Percentiles rank a stretch among this genome's conserved stretches.
These are phyloP conservation scores for Tipula unca DNA, from an alignment of 2,888 invertebrate species.

Conservation along the genomic window DNA sequence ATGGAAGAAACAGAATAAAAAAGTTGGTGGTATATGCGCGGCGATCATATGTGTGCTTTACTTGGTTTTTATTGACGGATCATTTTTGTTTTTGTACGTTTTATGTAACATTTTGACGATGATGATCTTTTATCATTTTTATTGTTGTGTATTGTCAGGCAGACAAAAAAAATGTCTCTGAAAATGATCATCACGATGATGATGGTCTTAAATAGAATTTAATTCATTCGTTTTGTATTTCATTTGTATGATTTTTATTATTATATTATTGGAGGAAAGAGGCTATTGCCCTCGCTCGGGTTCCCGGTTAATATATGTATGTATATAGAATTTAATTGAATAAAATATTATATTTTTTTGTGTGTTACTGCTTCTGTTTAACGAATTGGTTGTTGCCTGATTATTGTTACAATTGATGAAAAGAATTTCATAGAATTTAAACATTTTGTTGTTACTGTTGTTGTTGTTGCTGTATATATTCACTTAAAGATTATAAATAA, in stretches of 20 bases:
- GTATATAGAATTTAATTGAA: conserved; percentile 4
- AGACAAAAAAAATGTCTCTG: conserved; percentile 2
- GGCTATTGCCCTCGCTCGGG: conserved; percentile 8
- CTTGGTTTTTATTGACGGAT: conserved; percentile 1
- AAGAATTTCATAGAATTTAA: conserved; percentile 8
- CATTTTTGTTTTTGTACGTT: background rate
- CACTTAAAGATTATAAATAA: conserved; percentile 14
- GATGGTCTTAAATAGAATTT: conserved; percentile 14
- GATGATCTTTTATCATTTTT: background rate
- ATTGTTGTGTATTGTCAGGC: background rate
- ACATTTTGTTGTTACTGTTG: background rate
- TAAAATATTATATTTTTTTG: background rate
- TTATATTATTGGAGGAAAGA: conserved; percentile 10
- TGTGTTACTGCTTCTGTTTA: background rate
- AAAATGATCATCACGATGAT: background rate
- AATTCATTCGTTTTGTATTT: background rate
- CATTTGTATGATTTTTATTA: background rate
- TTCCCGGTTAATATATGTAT: background rate
- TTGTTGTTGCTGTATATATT: background rate
- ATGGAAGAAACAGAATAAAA: background rate
- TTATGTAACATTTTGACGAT: background rate
- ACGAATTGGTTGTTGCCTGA: conserved; percentile 14
- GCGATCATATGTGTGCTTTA: background rate
- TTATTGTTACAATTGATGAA: conserved; percentile 14
- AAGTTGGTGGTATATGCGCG: background rate